Evolutionary conservation across 2,888 invertebrate species (phyloP).

Genomic region (Frankliniella intonsa): DNA sequence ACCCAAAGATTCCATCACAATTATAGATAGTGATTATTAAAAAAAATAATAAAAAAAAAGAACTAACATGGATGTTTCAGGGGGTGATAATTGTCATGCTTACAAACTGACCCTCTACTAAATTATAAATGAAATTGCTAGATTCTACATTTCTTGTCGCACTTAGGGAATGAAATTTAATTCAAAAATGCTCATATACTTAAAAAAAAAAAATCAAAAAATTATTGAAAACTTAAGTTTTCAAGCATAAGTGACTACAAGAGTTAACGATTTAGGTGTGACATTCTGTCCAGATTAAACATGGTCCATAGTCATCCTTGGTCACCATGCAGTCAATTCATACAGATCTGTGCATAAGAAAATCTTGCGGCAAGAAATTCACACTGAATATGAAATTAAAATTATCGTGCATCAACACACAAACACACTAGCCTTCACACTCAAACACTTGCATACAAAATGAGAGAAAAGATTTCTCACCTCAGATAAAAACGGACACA

Average conservation of each 20-base stretch:
- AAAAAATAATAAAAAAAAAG: not conserved
- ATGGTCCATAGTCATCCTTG: conserved; percentile 2
- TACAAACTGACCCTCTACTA: too few species aligned
- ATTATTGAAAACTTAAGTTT: not conserved
- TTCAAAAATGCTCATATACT: not conserved
- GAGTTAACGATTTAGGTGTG: not conserved
- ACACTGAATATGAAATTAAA: conserved; percentile 6
- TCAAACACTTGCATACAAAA: too few species aligned
- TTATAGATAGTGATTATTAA: not conserved
- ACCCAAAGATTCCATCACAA: conserved; percentile 1
- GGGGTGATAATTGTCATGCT: too few species aligned
- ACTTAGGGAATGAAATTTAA: not conserved
- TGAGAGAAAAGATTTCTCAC: too few species aligned
- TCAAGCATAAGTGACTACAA: not conserved
- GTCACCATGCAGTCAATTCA: conserved; percentile 19
- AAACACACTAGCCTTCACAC: not conserved
- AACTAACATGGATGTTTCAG: too few species aligned
- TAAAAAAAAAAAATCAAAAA: not conserved
- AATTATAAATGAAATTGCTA: not conserved
- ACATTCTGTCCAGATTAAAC: not conserved
- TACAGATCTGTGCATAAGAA: conserved; percentile 9
- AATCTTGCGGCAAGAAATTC: not conserved
- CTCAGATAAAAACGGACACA: too few species aligned
- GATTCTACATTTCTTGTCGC: not conserved
- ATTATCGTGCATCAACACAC: conserved; percentile 13